Base-by-base conservation (phyloP, 2,797 vertebrate genomes). In the Loriculus beryllinus region DNA sequence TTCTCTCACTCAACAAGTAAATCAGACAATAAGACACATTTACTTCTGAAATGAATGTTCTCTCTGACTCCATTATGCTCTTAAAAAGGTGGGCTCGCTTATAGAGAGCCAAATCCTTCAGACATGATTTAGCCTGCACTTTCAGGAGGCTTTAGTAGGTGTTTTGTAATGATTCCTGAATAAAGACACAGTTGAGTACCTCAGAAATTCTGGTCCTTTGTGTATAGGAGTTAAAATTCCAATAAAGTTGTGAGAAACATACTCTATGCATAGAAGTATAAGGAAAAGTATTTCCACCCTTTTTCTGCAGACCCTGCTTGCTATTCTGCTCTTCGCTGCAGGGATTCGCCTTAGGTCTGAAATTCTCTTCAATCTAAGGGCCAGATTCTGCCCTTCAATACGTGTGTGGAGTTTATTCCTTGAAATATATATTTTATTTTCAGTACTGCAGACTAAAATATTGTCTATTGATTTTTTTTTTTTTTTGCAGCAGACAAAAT, bases 161-260 rank as follows among this genome's bases (percentile, higher is more conserved):
- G 68, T 57, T 88, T 42, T 78, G 77, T 86, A 93, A 72, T 85
- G 82, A 90, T 75, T 91, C 63, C 88, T 87, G 71, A 96, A 93
- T 75, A 93, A 92, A 78, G 86, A 85, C 72, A 67, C 63, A 74
- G 77, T 39, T 65, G 80, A 76, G 60, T 56, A 81, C 82, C 82
- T 70, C 37, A 88, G 63, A 86, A 93, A 88, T 83, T 76, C 60
- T 92, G n/a, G 47, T 91, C 80, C 91, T 92, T 96, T 91, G 95
- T 96, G 93, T 82, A 62, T 90, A 96, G 78, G 91, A 96, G 93
- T 95, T 96, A 83, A 88, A 95, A 97, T 96, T 97, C 93, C 93
- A 93, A 93, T 90, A 95, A 96, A 92, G 93, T 86, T 96, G 83
- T 95, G 93, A 96, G 94, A 92, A 89, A 63, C 47, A 86, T 96